Percentiles rank a stretch among this genome's conserved stretches.
Evolutionary conservation across 2,113 vertebrate genomes (phyloP).

Genomic region (Sialia sialis): DNA sequence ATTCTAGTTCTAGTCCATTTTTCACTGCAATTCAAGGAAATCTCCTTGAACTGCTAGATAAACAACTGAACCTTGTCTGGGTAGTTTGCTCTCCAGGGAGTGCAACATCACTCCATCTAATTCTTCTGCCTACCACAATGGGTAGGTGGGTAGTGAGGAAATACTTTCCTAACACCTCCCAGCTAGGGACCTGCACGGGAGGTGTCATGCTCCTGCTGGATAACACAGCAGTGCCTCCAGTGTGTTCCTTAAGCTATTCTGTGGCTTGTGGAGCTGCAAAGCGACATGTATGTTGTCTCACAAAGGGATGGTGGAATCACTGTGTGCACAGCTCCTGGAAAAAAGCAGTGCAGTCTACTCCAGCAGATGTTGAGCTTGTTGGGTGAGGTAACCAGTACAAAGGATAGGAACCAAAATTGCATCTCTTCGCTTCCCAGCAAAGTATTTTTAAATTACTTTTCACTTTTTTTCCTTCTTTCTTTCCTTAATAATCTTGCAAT

Average conservation of each 20-base stretch:
- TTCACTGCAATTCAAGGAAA: background rate
- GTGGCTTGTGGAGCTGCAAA: background rate
- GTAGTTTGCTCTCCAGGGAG: background rate
- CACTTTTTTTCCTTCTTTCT: background rate
- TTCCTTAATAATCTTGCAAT: background rate
- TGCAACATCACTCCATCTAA: background rate
- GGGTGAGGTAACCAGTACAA: background rate
- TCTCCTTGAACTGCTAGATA: background rate
- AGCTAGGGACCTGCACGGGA: background rate
- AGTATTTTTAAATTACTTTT: background rate
- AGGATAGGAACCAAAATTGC: background rate
- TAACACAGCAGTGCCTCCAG: background rate
- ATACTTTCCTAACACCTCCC: background rate
- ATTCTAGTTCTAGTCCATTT: background rate
- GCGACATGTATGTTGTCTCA: background rate
- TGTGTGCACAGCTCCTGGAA: background rate
- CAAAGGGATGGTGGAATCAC: background rate
- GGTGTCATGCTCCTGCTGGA: background rate
- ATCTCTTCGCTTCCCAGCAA: background rate
- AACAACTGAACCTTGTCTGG: fast-evolving
- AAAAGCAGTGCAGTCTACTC: background rate
- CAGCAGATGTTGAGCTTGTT: background rate
- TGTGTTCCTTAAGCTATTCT: background rate
- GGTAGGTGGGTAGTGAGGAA: background rate
- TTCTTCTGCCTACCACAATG: background rate